Evolutionary conservation across 1,140 invertebrate species (phyloP), one percentile per base, ranked within the genome.

Genomic region (Apis cerana): DNA sequence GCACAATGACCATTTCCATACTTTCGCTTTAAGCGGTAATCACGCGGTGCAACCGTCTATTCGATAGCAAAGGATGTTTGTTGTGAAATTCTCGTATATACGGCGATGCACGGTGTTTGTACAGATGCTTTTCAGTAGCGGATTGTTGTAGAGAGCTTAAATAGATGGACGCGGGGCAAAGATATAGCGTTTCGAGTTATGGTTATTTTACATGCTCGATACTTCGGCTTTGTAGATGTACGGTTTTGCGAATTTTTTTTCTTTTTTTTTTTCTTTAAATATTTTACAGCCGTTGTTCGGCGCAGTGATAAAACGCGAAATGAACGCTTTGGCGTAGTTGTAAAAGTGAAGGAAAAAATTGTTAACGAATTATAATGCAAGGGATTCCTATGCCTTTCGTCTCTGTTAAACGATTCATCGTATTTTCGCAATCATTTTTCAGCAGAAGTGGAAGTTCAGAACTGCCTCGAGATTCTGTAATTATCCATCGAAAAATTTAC

Each of bases 51-150:
- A 12, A 27, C 15, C 17, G 21, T 23, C 58, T 64, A 52, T 54
- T 62, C 27, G 11, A 64, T 54, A 62, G 5, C 15, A 5, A 54
- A 69, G 21, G 27, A 68, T 56, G 54, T 68, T 68, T 68, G 17
- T 19, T 33, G 52, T 61, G 62, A 77, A 77, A 69, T n/a, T 48
- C 33, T 56, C 13, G 12, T 54, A 62, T 10, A 19, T 4, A 21
- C 33, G 1, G 71, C 71, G 56, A 61, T 10, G 64, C 74, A 54
- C 12, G 17, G 43, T 82, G 82, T 83, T 83, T 78, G 68, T 43
- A 23, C 76, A 83, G 81, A 23, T 83, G 81, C 48, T 64, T 83
- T 67, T 72, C 43, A 71, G 58, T 76, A 43, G 43, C 13, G 27
- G 68, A 23, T 50, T 70, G 67, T 17, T n/a, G 50, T 21, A 19